Evolutionary conservation across 1,140 invertebrate species (phyloP), one percentile per base, ranked within the genome.

Genomic region (Pinna nobilis): DNA sequence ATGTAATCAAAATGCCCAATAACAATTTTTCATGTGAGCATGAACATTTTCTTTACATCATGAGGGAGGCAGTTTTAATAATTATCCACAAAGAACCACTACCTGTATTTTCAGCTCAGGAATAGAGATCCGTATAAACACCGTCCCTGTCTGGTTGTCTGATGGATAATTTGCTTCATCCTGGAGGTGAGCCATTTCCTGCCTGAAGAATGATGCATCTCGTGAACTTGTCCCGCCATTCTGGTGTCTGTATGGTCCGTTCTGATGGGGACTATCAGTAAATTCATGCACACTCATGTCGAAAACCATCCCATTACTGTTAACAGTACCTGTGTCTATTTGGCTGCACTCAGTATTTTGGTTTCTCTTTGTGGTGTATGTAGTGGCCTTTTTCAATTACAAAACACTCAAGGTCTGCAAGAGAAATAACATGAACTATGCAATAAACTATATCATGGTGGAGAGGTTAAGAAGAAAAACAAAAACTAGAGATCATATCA

Each of bases 51-150:
- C 55, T 44, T 39, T 32, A 65, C 15, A 33, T 55, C n/a, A 57
- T 20, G 37, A 59, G 5, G 35, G 25, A 32, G n/a, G 39, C 37
- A n/a, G 18, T n/a, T 11, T 20, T 13, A 15, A 44, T 61, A 35
- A 61, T 49, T n/a, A 18, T 3, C 44, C 23, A 1, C 5, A 53
- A 28, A 53, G 15, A 23, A 15, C 32, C 65, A 78, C 63, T 78
- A 90, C 90, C 85, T 90, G 89, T 18, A 90, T 80, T 74, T 89
- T 88, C 1, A 90, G 80, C 55, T 90, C 89, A 35, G 89, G 89
- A 5, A 90, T 83, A 37, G 89, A 89, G 20, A 90, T 88, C 32
- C 89, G 80, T 20, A 90, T 85, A 69, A 88, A 89, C 7, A 90
- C 86, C 13, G 82, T 86, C 18, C 80, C 82, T 25, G 76, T 75